Evolutionary conservation across 2,113 vertebrate species (phyloP).

Genomic region (Corythaixoides concolor): DNA sequence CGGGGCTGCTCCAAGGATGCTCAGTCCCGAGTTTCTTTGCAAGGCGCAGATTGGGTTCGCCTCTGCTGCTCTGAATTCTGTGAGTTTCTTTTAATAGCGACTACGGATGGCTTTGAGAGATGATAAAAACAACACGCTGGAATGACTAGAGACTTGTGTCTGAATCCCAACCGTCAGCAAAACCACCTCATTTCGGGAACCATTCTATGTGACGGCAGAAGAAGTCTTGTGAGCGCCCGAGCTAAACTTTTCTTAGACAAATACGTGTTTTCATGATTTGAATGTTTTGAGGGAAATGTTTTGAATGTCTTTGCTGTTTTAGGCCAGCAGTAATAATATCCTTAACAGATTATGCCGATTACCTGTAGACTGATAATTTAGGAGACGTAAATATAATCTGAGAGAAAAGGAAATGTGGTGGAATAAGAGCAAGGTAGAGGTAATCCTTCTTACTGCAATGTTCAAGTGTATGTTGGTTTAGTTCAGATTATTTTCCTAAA

Average conservation of each 20-base stretch:
- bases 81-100: slow-evolving; percentile 32
- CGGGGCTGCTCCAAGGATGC: neutral
- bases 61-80: neutral
- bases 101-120: neutral
- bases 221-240: neutral
- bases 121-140: neutral
- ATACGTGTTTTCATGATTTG: neutral
- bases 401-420: neutral
- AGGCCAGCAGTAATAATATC: neutral
- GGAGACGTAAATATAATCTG: neutral
- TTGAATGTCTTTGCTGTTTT: neutral
- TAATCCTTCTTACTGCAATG: neutral
- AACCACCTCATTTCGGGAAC: neutral
- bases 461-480: neutral
- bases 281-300: neutral
- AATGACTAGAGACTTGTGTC: neutral
- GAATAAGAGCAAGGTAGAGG: neutral
- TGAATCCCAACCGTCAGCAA: slow-evolving; percentile 25
- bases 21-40: neutral
- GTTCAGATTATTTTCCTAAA: neutral
- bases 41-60: neutral
- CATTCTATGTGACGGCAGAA: neutral
- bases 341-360: neutral
- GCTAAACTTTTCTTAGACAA: neutral
- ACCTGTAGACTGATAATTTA: neutral